Base-by-base conservation (phyloP, 2,888 invertebrate genomes). In the Limnephilus marmoratus region DNA sequence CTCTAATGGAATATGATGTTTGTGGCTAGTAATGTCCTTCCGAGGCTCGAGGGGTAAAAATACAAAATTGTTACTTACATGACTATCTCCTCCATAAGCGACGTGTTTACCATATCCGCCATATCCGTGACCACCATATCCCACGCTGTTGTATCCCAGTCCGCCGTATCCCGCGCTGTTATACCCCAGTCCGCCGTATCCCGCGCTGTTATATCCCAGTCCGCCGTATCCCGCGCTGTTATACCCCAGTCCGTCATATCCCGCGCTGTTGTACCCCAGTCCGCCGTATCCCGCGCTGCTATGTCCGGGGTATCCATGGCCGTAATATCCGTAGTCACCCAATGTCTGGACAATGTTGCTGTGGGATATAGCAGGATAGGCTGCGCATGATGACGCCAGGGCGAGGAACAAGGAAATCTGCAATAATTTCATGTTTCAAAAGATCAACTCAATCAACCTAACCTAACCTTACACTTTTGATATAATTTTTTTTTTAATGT, bases 351-450 rank as follows among this genome's bases (percentile, higher is more conserved):
- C 82, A 5, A 92, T 53, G 53, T 93, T 92, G 41, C 92, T 92
- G 81, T 93, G 92, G n/a, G 93, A 92, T 13, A 93, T 80, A 24
- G 93, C 93, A 31, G 86, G 89, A 34, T 93, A 81, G 18, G 90
- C 92, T 24, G 53, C 29, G 85, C 93, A 92, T 5, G 49, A 4
- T 3, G 90, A 68, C 31, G 49, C 90, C n/a, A 90, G 12, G 45
- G 83, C 91, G 31, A 85, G 53, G 53, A 81, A 88, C 34, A 88
- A 18, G 11, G 37, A 88, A 31, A 88, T 80, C 90, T 82, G 49
- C 7, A 90, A 90, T 24, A 83, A 83, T 82, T 0, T n/a, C 7
- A 82, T 31, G 82, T 5, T 29, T 15, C 45, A 45, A 12, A 12
- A 45, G 9, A 41, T 7, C 24, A 81, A 29, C 81, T 81, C 81